Evolutionary conservation across 1,140 invertebrate genomes (phyloP).

Genomic region (Drosophila chauvacae): DNA sequence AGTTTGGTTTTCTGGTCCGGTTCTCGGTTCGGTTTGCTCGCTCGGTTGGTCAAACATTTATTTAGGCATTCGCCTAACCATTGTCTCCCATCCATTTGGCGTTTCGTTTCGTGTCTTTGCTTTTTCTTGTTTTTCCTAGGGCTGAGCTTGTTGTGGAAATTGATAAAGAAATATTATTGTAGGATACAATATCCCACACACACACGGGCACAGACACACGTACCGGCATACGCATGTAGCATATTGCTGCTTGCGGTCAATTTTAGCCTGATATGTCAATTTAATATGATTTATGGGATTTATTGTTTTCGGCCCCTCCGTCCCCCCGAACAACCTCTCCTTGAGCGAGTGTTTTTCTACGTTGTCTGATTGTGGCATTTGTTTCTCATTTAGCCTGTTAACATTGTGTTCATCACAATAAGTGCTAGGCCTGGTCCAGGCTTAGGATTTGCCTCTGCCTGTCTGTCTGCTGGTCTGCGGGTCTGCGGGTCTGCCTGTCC

Average conservation of each 20-base stretch:
- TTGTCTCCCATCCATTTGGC: constrained; percentile 31
- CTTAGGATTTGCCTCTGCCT: constrained; percentile 28
- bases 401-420: constrained; percentile 82
- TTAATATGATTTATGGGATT: constrained; percentile 83
- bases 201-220: constrained; percentile 12
- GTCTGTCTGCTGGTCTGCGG: background rate
- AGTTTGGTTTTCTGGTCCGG: constrained; percentile 7
- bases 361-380: constrained; percentile 75
- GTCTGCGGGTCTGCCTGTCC: background rate
- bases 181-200: constrained; percentile 42
- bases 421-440: constrained; percentile 58
- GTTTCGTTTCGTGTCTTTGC: constrained; percentile 21
- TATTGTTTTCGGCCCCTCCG: constrained; percentile 63
- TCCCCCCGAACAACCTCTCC: background rate
- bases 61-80: constrained; percentile 55
- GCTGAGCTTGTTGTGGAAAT: constrained; percentile 68
- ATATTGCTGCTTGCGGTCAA: constrained; percentile 69
- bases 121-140: constrained; percentile 43
- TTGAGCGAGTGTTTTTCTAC: constrained; percentile 50
- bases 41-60: constrained; percentile 59
- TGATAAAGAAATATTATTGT: constrained; percentile 81
- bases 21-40: constrained; percentile 18
- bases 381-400: constrained; percentile 82
- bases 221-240: constrained; percentile 4
- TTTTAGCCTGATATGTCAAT: constrained; percentile 81